Evolutionary conservation across 2,797 vertebrate genomes (phyloP).

Genomic region (Premnoplex brunnescens): DNA sequence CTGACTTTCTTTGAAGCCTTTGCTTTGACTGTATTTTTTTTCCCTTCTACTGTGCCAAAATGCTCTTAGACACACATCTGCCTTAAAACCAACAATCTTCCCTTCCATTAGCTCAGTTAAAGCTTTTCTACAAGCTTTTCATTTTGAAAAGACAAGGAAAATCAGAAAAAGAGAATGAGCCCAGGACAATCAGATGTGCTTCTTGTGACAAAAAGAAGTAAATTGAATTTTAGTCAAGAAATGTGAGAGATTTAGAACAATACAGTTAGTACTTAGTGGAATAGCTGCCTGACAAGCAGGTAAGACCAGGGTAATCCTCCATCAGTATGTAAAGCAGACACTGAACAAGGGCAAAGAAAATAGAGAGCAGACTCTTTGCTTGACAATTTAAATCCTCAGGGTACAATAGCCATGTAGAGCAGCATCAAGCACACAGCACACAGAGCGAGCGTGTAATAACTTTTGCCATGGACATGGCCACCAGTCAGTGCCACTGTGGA

Average conservation of each 20-base stretch:
- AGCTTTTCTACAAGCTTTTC: slow-evolving; percentile 46
- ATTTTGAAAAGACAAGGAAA: slow-evolving; percentile 56
- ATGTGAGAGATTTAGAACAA: slow-evolving; percentile 72
- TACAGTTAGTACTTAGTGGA: slow-evolving; percentile 80
- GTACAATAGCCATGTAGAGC: slow-evolving; percentile 77
- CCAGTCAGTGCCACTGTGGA: not conserved
- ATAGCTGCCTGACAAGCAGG: slow-evolving; percentile 74
- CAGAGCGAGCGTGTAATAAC: not conserved
- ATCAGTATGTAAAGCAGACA: slow-evolving; percentile 62
- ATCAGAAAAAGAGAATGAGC: slow-evolving; percentile 28
- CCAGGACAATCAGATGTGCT: slow-evolving; percentile 29
- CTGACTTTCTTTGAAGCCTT: slow-evolving; percentile 25
- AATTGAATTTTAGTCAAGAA: slow-evolving; percentile 66
- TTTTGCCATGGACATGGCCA: rapidly evolving
- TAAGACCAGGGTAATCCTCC: slow-evolving; percentile 73
- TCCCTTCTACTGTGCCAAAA: slow-evolving; percentile 28
- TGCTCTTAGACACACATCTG: slow-evolving; percentile 50
- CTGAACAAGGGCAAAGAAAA: slow-evolving; percentile 69
- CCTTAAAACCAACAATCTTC: slow-evolving; percentile 45
- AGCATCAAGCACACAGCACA: slow-evolving; percentile 38
- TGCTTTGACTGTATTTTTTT: not conserved
- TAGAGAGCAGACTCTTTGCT: slow-evolving; percentile 58
- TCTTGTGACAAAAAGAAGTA: slow-evolving; percentile 55
- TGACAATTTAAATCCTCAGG: slow-evolving; percentile 85
- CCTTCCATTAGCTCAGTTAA: slow-evolving; percentile 51